Percentiles rank a stretch among this genome's conserved stretches.
Conservation (phyloP, 2,888 invertebrate genomes). For the Eupeodes luniger region DNA sequence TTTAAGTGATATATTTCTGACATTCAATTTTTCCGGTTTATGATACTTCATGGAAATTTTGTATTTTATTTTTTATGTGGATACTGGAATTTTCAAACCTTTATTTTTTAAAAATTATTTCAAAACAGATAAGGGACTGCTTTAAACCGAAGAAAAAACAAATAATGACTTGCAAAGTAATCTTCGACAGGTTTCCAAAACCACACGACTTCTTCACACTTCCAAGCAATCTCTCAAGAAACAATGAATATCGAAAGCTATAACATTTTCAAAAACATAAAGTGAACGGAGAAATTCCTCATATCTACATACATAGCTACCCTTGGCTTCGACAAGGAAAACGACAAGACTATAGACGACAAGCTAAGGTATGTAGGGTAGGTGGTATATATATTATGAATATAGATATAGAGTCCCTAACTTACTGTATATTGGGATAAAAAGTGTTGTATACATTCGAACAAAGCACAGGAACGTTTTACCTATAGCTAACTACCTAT, state of each 20-base stretch:
- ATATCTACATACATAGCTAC: too few species aligned
- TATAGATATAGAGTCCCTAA: neutral
- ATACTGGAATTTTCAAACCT: too few species aligned
- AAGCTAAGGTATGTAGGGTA: too few species aligned
- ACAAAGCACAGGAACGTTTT: neutral
- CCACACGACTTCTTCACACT: conserved; percentile 25
- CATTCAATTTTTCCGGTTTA: too few species aligned
- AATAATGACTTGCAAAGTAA: conserved; percentile 20
- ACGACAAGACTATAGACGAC: neutral
- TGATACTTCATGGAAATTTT: too few species aligned
- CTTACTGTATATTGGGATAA: conserved; percentile 8
- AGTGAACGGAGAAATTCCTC: too few species aligned
- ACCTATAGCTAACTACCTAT: neutral
- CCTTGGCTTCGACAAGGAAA: conserved; percentile 9
- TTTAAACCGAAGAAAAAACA: conserved; percentile 12
- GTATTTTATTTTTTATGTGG: too few species aligned
- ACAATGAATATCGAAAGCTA: conserved; percentile 24
- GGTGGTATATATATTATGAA: too few species aligned
- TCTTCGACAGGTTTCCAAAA: conserved; percentile 16
- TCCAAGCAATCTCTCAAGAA: conserved; percentile 25
- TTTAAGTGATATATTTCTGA: too few species aligned
- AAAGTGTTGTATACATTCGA: neutral
- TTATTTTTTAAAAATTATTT: too few species aligned
- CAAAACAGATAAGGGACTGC: neutral
- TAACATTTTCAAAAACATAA: neutral